These are phyloP conservation scores for Glyphotaelius pellucidus DNA, from an alignment of 2,888 invertebrate species.

Conservation along the genomic window DNA sequence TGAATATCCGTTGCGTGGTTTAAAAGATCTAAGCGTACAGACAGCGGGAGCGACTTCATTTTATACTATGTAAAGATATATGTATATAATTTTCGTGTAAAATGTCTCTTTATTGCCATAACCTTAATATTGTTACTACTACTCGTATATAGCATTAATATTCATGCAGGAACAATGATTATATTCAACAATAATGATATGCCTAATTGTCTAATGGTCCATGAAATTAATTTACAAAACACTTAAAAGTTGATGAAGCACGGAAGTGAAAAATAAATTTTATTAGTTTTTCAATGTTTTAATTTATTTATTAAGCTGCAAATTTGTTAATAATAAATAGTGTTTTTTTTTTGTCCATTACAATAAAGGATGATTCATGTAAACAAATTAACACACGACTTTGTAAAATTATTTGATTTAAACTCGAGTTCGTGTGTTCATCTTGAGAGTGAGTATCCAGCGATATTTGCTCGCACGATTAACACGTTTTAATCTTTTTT, in stretches of 20 bases:
- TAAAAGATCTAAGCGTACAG: too few species aligned
- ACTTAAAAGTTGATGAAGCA: neutral
- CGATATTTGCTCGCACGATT: constrained; percentile 6
- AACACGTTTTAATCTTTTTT: neutral
- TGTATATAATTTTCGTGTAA: neutral
- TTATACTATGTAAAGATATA: too few species aligned
- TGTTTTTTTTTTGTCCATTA: neutral
- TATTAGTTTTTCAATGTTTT: neutral
- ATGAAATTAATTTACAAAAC: constrained; percentile 2
- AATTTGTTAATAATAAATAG: neutral
- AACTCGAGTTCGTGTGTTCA: constrained; percentile 17
- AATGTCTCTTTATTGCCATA: neutral
- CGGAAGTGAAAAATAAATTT: constrained; percentile 15
- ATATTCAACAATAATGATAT: constrained; percentile 5
- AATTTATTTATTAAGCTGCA: neutral
- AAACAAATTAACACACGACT: neutral
- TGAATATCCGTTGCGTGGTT: too few species aligned
- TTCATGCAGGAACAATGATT: neutral
- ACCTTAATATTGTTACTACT: neutral
- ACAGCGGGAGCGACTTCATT: too few species aligned
- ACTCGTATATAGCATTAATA: neutral
- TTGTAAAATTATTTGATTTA: neutral
- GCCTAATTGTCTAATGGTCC: neutral
- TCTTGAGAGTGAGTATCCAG: neutral
- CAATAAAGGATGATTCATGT: neutral